Evolutionary conservation across 2,888 invertebrate genomes (phyloP), one percentile per base, ranked within the genome.

Genomic region (Malthinus flaveolus): DNA sequence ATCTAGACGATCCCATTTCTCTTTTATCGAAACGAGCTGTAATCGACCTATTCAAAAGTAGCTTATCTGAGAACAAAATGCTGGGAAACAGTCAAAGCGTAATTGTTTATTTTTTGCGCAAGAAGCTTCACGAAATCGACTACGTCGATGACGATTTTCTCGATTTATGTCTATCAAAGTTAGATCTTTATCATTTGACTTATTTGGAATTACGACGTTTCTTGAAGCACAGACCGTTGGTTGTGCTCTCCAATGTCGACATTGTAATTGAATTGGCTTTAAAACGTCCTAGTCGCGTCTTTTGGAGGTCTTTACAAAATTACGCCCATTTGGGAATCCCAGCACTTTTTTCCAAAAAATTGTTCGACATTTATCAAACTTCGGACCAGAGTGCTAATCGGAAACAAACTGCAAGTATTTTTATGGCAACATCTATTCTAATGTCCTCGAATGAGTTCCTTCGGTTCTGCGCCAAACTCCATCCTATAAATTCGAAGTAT

Each of bases 291-390:
- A 32, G 9, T 11, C 9, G 32, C 13, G 8, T 12, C 12, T 57
- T 57, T 34, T 57, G 57, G 57, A 11, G 9, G n/a, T 11, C 36
- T n/a, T 51, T n/a, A 1, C 36, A 33, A 23, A 57, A 51, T 42
- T 51, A 57, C 10, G 9, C 15, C 9, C 57, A 57, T 12, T 33
- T 57, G 10, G 51, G 32, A 32, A 34, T 57, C 7, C 57, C 57
- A 1, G 39, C 47, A 33, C 45, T 39, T 15, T 10, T 56, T n/a
- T 32, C n/a, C 11, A 10, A 31, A 48, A 4, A 12, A 9, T 23
- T 47, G 10, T 23, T 48, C 23, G 37, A 36, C 13, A 4, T n/a
- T 7, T n/a, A n/a, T 23, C 9, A 10, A 36, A 5, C n/a, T 10
- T 3, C 7, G 1, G n/a, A 10, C 8, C 6, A 42, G 9, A 1